These are phyloP conservation scores for Drosophila fungiperda DNA, from an alignment of 2,888 invertebrate species.

Conservation along the genomic window DNA sequence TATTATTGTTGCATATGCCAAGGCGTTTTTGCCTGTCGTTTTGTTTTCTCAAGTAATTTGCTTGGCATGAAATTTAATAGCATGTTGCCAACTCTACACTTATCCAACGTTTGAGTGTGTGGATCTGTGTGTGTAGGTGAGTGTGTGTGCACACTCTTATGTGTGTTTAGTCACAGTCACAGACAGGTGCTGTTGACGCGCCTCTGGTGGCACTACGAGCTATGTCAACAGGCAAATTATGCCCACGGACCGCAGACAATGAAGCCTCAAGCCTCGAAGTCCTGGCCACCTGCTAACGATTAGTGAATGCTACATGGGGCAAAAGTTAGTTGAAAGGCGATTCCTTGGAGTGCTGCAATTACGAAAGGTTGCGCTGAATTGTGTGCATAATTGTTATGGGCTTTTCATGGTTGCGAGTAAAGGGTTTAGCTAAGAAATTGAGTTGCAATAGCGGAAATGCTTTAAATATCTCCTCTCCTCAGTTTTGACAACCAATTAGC, in stretches of 20 bases:
- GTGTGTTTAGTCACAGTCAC: constrained; percentile 27
- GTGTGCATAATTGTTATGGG: constrained; percentile 51
- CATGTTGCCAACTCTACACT: constrained; percentile 45
- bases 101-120: constrained; percentile 4
- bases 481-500: not conserved
- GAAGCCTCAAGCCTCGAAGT: constrained; percentile 27
- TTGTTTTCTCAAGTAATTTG: constrained; percentile 77
- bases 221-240: constrained; percentile 74
- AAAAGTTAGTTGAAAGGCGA: constrained; percentile 26
- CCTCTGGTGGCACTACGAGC: constrained; percentile 64
- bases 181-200: constrained; percentile 66
- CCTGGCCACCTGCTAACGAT: constrained; percentile 41
- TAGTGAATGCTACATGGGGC: constrained; percentile 26
- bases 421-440: not conserved
- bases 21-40: constrained; percentile 65
- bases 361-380: constrained; percentile 59
- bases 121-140: constrained; percentile 5
- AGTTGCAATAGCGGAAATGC: constrained; percentile 2
- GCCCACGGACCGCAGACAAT: constrained; percentile 63
- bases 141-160: constrained; percentile 4
- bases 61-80: constrained; percentile 73
- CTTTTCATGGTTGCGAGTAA: not conserved
- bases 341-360: constrained; percentile 56
- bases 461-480: not conserved
- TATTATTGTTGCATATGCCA: constrained; percentile 73